phyloP scores from a whole-genome alignment of 2,888 invertebrate genomes.

The Drosophila kambysellisi region DNA sequence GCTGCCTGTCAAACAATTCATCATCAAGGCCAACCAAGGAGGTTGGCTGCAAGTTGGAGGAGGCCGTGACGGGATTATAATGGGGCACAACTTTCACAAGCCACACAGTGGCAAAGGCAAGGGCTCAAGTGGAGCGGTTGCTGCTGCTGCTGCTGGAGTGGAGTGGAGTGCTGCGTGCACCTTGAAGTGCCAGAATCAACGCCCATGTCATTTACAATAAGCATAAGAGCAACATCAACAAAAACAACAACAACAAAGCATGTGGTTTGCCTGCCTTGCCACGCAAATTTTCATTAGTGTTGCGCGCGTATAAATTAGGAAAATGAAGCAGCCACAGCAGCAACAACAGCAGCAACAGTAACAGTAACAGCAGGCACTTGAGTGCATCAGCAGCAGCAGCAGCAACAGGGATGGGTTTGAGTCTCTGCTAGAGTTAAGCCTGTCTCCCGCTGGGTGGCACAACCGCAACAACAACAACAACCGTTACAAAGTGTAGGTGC shows the following conservation, averaged over 20 bases:
- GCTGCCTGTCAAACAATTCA: not conserved
- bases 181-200: conserved; percentile 55
- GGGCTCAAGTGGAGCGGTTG: conserved; percentile 53
- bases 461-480: conserved; percentile 59
- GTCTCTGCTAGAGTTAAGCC: conserved; percentile 30
- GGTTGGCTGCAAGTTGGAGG: conserved; percentile 1
- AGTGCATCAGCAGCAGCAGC: conserved; percentile 54
- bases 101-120: conserved; percentile 34
- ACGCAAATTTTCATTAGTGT: conserved; percentile 80
- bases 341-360: conserved; percentile 29
- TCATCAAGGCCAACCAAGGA: conserved; percentile 25
- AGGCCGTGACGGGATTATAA: conserved; percentile 45
- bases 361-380: conserved; percentile 62
- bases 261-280: conserved; percentile 64
- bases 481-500: conserved; percentile 52
- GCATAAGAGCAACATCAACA: conserved; percentile 33
- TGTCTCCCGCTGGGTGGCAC: conserved; percentile 24
- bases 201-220: conserved; percentile 54
- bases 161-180: conserved; percentile 34
- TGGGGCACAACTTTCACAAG: conserved; percentile 35
- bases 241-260: conserved; percentile 48
- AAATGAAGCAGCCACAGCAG: conserved; percentile 72
- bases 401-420: conserved; percentile 33
- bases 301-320: conserved; percentile 79
- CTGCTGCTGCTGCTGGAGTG: not conserved